Percentiles rank a stretch among this genome's conserved stretches.
Evolutionary conservation across 2,113 vertebrate species (phyloP).

Genomic region (Rhodinocichla rosea): DNA sequence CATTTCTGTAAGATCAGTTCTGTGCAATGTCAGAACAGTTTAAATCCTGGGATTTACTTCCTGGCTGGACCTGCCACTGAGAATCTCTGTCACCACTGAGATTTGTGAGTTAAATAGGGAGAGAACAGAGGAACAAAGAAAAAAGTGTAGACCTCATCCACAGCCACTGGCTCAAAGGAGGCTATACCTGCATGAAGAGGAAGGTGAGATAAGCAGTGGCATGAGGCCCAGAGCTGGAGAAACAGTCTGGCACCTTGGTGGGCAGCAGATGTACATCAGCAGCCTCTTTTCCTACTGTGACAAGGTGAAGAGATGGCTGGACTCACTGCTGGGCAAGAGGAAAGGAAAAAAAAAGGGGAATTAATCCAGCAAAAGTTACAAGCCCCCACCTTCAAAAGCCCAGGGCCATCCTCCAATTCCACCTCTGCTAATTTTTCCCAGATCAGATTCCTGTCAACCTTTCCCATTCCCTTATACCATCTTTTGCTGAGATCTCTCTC

Average conservation of each 20-base stretch:
- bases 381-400: fast-evolving
- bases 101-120: fast-evolving
- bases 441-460: not conserved
- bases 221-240: not conserved
- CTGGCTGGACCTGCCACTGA: not conserved
- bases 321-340: not conserved
- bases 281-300: fast-evolving
- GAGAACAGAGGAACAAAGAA: not conserved
- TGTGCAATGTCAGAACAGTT: not conserved
- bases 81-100: not conserved
- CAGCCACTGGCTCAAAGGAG: not conserved
- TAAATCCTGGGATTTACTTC: not conserved
- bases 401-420: not conserved
- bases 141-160: not conserved
- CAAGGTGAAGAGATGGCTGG: not conserved
- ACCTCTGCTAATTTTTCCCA: not conserved
- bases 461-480: not conserved
- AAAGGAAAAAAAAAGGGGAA: not conserved
- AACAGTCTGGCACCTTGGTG: not conserved
- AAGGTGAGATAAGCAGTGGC: not conserved
- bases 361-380: not conserved
- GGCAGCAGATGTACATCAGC: not conserved
- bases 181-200: not conserved
- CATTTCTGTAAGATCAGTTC: not conserved
- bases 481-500: not conserved